phyloP scores from a whole-genome alignment of 2,113 vertebrate genomes.

The Osmerus mordax region DNA sequence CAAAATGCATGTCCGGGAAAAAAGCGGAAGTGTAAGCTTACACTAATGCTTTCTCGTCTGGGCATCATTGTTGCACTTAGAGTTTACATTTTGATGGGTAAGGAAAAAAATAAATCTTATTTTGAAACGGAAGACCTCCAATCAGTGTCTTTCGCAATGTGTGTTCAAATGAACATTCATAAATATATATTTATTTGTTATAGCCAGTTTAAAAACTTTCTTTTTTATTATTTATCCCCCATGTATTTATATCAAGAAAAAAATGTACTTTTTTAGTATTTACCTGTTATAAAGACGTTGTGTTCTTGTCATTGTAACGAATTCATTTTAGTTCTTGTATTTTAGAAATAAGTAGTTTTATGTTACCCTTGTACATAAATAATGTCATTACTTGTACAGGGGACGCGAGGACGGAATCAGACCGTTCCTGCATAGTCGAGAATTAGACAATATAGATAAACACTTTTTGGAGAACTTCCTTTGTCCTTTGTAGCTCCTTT shows the following conservation, averaged over 20 bases:
- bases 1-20: constrained; percentile 87
- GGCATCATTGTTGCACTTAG: constrained; percentile 99
- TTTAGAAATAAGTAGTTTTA: constrained; percentile 93
- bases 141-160: constrained; percentile 84
- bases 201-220: constrained; percentile 93
- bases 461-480: constrained; percentile 80
- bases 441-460: constrained; percentile 85
- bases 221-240: constrained; percentile 96
- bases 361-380: constrained; percentile 92
- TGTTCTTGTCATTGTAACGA: constrained; percentile 95
- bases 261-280: constrained; percentile 93
- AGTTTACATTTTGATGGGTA: constrained; percentile 99
- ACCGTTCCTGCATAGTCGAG: constrained; percentile 85
- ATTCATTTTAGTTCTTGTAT: constrained; percentile 93
- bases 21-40: constrained; percentile 68
- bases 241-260: constrained; percentile 97
- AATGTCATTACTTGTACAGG: constrained; percentile 93
- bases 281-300: constrained; percentile 87
- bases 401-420: constrained; percentile 82
- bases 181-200: constrained; percentile 99
- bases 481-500: constrained; percentile 93
- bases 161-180: constrained; percentile 98
- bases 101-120: constrained; percentile 80
- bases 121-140: constrained; percentile 81
- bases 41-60: constrained; percentile 74